Base-by-base conservation (phyloP, 2,113 vertebrate genomes). In the Camarhynchus parvulus region DNA sequence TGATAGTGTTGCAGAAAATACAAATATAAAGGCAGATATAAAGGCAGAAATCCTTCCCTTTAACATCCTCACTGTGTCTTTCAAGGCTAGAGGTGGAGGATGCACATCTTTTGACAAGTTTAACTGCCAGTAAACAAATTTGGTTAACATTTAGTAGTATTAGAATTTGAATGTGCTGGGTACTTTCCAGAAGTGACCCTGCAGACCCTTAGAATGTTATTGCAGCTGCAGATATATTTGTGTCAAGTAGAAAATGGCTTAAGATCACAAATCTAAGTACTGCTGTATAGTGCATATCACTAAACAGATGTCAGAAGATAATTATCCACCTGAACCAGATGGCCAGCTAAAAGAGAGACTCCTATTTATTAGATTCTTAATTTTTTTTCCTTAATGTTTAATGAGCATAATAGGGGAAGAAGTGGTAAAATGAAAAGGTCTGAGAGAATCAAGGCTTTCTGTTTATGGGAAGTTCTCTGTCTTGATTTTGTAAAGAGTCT, bases 271-370 rank as follows among this genome's bases (percentile, higher is more conserved):
- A 3, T 70, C 81, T 64, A 67, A 89, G 72, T 87, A 42, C 28
- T 76, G 19, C 21, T 58, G 15, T 66, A 35, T 3, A 69, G 23
- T 19, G 18, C 10, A 2, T 59, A 42, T 49, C 82, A 41, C 39
- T 67, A 75, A 90, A 55, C 75, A 95, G 93, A 86, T 93, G 72
- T 55, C 70, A 85, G 75, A 86, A 74, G 63, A 68, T 91, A 93
- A 94, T 96, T 95, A 85, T 50, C 33, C 72, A 96, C 82, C 91
- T 96, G 91, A 90, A 94, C 39, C 90, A 96, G 87, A 85, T 85
- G 78, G 78, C 42, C 78, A 95, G 50, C 50, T 80, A 21, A 92
- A 89, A 85, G 27, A 91, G 9, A 92, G 7, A 8, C 5, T 83
- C 42, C 44, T 74, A 50, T 67, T 85, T 83, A 69, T 74, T 89